Evolutionary conservation across 2,113 vertebrate species (phyloP), one percentile per base, ranked within the genome.

Genomic region (Trematocara nigrifrons): DNA sequence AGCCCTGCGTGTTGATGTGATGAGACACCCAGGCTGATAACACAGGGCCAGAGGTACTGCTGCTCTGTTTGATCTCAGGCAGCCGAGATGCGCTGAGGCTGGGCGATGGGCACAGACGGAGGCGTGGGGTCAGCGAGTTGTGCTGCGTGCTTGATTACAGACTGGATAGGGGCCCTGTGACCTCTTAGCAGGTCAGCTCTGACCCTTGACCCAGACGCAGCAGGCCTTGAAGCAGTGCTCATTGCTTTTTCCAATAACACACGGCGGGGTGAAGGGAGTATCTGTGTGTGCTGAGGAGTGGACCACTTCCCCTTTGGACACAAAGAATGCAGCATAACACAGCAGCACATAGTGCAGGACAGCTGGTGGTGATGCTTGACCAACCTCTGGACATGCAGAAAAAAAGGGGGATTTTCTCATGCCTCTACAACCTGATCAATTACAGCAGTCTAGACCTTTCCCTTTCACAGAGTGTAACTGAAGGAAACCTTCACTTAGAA

Each of bases 1-100:
- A 87, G 87, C 89, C 84, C 88, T 90, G 86, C 40, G 86, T 92
- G 93, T 92, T 93, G 93, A 94, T 92, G 90, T 93, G 95, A 95
- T 91, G 88, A 92, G 95, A 95, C 94, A 95, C 93, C 90, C 92
- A 87, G 87, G 91, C 92, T 92, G 94, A 95, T 93, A 95, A 92
- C 91, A 66, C 85, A 52, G 64, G 93, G 89, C 92, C 93, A 92
- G 91, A 90, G 93, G 90, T 92, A 89, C 86, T 22, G 90, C 82
- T 83, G 82, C 90, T 89, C 26, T 91, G 93, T 95, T 95, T 95
- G 94, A 94, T 94, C 94, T 94, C 90, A 82, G 83, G 86, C 86
- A 40, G 90, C 87, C 1, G 56, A 81, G 81, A 89, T 82, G 22
- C 71, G 42, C 74, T 15, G 85, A 86, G 89, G 86, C 85, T 77